Evolutionary conservation across 2,888 invertebrate species (phyloP), one percentile per base, ranked within the genome.

Genomic region (Brachyopa scutellaris): DNA sequence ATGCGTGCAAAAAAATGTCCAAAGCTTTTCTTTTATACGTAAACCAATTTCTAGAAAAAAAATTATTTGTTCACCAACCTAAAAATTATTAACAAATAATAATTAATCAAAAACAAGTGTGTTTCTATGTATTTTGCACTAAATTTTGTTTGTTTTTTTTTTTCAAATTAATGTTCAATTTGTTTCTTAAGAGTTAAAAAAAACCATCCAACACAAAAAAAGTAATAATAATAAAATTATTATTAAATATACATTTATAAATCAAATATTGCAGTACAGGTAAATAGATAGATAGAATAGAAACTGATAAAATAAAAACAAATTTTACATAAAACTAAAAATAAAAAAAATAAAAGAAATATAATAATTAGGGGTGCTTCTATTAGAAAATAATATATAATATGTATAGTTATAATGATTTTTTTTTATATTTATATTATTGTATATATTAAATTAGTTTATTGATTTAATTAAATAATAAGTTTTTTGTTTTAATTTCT

Each of bases 251-350:
- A 77, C 77, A 77, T 72, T 57, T 64, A 82, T 72, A 77, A 72
- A 66, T 77, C 64, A 82, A 84, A 73, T 84, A 85, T 84, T 85
- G 83, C 85, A 85, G 73, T 77, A 84, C 76, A 84, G 69, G 74
- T 79, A 61, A 77, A 57, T 61, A 64, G 38, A 77, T 66, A 45
- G 26, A 29, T 61, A 72, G 66, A 51, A 36, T 74, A 72, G 9
- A 73, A 53, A 79, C 42, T 61, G 78, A 69, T 74, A 86, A 84
- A 84, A 78, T 79, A 86, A 85, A 84, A 84, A 86, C 85, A 85
- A 87, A 85, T 84, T 87, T 62, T 82, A 89, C 91, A 91, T 88
- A 80, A 82, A 86, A 86, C 84, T 80, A 67, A 76, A 87, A 85
- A 84, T 66, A 85, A 87, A 84, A 90, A 72, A 83, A 84, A 85